phyloP scores from a whole-genome alignment of 2,888 invertebrate species.

The Branchipolynoe longqiensis region DNA sequence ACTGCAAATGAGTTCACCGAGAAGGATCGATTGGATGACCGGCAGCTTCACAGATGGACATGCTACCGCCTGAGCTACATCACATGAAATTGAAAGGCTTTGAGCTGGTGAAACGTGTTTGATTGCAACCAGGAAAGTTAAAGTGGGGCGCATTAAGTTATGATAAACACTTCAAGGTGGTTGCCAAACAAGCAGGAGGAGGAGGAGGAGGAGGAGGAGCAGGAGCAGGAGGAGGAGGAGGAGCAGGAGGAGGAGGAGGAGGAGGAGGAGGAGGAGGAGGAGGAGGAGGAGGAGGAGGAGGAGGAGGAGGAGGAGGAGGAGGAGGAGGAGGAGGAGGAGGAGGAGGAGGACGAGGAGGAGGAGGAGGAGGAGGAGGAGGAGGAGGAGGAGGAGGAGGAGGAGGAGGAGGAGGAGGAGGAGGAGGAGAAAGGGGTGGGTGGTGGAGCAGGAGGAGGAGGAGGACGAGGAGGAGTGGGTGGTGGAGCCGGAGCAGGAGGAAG shows the following conservation, averaged over 20 bases:
- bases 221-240: conserved; percentile 11
- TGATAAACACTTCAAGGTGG: background rate
- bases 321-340: conserved; percentile 23
- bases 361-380: conserved; percentile 23
- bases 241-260: conserved; percentile 4
- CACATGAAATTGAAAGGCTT: too few species aligned
- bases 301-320: conserved; percentile 12
- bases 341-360: conserved; percentile 16
- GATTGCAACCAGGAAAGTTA: too few species aligned
- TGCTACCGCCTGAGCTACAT: too few species aligned
- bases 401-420: background rate
- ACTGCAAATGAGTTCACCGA: too few species aligned
- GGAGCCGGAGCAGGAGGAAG: too few species aligned
- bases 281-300: conserved; percentile 28
- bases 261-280: conserved; percentile 6
- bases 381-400: conserved; percentile 15
- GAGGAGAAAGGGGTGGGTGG: too few species aligned
- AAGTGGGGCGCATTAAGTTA: too few species aligned
- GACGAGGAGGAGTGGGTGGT: too few species aligned
- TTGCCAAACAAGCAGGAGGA: conserved; percentile 25
- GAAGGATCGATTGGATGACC: too few species aligned
- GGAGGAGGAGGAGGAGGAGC: conserved; percentile 23
- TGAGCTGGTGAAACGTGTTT: too few species aligned
- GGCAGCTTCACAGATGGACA: too few species aligned
- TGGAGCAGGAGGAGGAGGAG: too few species aligned